These are phyloP conservation scores for Lymantria dispar DNA, from an alignment of 2,888 invertebrate species.

Conservation along the genomic window DNA sequence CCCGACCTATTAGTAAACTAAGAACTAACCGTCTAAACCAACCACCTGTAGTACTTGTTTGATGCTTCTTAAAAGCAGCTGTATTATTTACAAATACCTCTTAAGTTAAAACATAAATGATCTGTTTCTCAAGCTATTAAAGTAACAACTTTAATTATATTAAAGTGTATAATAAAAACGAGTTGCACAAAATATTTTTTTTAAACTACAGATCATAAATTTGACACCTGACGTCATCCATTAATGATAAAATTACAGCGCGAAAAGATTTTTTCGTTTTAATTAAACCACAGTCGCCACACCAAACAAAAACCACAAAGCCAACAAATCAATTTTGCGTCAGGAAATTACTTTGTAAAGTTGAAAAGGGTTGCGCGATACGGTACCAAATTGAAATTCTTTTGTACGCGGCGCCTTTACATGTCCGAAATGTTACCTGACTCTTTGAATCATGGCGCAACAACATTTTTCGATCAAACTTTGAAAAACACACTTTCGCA, in stretches of 20 bases:
- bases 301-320: conserved; percentile 70
- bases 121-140: too few species aligned
- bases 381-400: conserved; percentile 79
- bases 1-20: too few species aligned
- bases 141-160: too few species aligned
- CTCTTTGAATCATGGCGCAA: conserved; percentile 56
- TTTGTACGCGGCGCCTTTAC: conserved; percentile 71
- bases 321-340: conserved; percentile 78
- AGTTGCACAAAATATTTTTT: too few species aligned
- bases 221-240: background rate
- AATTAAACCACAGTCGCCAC: conserved; percentile 68
- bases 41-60: too few species aligned
- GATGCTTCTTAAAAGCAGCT: too few species aligned
- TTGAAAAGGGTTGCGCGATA: conserved; percentile 75
- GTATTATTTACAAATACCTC: too few species aligned
- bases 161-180: too few species aligned
- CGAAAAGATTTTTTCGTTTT: conserved; percentile 47
- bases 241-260: background rate
- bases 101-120: too few species aligned
- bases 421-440: conserved; percentile 72
- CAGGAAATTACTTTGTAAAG: conserved; percentile 78
- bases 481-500: conserved; percentile 38
- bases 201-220: background rate
- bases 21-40: too few species aligned
- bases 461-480: conserved; percentile 60